phyloP scores from a whole-genome alignment of 2,888 invertebrate genomes.

The Polydrusus pterygomalis region DNA sequence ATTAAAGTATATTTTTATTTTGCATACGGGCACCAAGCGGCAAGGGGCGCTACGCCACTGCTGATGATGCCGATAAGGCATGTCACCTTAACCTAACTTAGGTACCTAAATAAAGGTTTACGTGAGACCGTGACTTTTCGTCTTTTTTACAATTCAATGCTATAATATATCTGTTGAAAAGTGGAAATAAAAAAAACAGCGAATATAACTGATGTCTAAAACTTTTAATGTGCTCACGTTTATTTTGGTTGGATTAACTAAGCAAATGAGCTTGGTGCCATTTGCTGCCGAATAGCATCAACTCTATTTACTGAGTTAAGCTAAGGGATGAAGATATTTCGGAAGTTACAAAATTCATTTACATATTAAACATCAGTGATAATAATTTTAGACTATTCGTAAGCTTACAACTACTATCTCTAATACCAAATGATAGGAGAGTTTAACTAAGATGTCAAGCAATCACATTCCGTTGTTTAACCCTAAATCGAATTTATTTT shows the following conservation, averaged over 20 bases:
- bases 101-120: too few species aligned
- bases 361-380: slow-evolving; percentile 7
- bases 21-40: too few species aligned
- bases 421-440: slow-evolving; percentile 3
- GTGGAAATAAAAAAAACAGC: too few species aligned
- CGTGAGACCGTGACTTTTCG: too few species aligned
- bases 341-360: slow-evolving; percentile 15
- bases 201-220: neutral
- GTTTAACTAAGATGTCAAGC: slow-evolving; percentile 20
- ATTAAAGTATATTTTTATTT: too few species aligned
- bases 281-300: neutral
- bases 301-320: neutral
- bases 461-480: slow-evolving; percentile 17
- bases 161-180: too few species aligned
- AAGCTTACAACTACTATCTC: slow-evolving; percentile 5
- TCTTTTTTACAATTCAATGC: too few species aligned
- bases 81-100: too few species aligned
- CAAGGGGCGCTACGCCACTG: too few species aligned
- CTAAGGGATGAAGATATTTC: slow-evolving; percentile 7
- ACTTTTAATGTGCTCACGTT: neutral
- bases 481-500: slow-evolving; percentile 20
- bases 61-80: too few species aligned
- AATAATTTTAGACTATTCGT: slow-evolving; percentile 10
- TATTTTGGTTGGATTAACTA: neutral
- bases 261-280: neutral